Evolutionary conservation across 2,888 invertebrate genomes (phyloP).

Genomic region (Andrena hattorfiana): DNA sequence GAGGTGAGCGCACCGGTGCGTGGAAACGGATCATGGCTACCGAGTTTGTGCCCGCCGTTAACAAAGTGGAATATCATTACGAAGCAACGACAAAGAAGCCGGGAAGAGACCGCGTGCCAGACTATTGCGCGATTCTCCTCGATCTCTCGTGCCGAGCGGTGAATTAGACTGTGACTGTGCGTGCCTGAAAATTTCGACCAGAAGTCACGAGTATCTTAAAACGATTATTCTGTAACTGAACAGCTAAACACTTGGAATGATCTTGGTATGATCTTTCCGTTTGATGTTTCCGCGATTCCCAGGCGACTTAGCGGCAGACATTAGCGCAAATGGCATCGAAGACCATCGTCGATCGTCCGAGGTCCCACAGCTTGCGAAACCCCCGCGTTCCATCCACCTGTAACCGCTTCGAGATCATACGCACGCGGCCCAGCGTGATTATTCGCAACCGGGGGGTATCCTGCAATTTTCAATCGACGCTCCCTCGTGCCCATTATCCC

Average conservation of each 20-base stretch:
- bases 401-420: slow-evolving; percentile 26
- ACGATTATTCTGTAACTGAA: too few relatives aligned
- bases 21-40: slow-evolving; percentile 85
- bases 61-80: slow-evolving; percentile 80
- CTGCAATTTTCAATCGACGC: slow-evolving; percentile 59
- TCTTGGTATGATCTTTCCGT: background rate
- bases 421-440: slow-evolving; percentile 33
- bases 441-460: slow-evolving; percentile 30
- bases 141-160: slow-evolving; percentile 21
- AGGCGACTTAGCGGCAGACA: slow-evolving; percentile 11
- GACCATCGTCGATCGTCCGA: slow-evolving; percentile 13
- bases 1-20: slow-evolving; percentile 79
- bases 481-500: slow-evolving; percentile 53
- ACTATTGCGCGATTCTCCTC: slow-evolving; percentile 23
- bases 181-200: slow-evolving; percentile 28
- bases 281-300: slow-evolving; percentile 30
- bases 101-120: slow-evolving; percentile 36
- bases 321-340: slow-evolving; percentile 18
- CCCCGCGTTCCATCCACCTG: slow-evolving; percentile 18
- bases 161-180: slow-evolving; percentile 50
- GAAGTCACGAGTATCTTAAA: too few relatives aligned
- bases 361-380: slow-evolving; percentile 52
- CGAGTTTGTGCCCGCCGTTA: slow-evolving; percentile 75
- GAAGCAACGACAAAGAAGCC: slow-evolving; percentile 41
- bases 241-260: too few relatives aligned